Percentiles rank a stretch among this genome's conserved stretches.
Conservation (phyloP, 2,113 vertebrate species). For the Dipodomys ordii region DNA sequence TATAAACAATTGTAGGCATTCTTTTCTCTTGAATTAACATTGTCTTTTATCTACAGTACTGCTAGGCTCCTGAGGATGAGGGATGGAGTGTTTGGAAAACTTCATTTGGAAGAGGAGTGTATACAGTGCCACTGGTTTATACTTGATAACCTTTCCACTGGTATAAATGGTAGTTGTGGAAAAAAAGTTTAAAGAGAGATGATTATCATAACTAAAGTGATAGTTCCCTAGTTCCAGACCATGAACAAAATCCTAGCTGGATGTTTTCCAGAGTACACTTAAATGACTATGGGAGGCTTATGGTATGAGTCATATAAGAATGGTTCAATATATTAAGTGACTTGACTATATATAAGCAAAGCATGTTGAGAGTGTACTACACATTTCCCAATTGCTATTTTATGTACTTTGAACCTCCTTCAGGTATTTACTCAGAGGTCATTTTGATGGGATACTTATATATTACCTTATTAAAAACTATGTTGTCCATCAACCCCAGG, state of each 20-base stretch:
- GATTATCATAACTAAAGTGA: neutral
- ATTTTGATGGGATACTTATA: neutral
- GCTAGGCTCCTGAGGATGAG: slow-evolving; percentile 11
- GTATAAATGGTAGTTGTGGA: neutral
- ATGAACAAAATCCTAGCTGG: slow-evolving; percentile 15
- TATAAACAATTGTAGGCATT: neutral
- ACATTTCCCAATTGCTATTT: neutral
- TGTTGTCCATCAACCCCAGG: accelerated
- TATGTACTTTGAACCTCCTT: neutral
- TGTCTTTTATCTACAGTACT: neutral
- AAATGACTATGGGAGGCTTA: neutral
- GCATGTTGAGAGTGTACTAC: neutral
- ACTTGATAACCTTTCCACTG: neutral
- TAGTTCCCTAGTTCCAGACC: neutral
- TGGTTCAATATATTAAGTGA: neutral
- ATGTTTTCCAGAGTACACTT: neutral
- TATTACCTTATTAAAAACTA: neutral
- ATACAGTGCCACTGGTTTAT: neutral
- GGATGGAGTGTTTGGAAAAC: neutral
- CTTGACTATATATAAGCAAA: neutral
- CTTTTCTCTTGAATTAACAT: neutral
- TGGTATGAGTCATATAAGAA: neutral
- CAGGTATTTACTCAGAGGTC: neutral
- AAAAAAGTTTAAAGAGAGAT: slow-evolving; percentile 3
- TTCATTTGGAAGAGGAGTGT: neutral